Conservation (phyloP, 2,888 invertebrate genomes). For the Eupithecia tripunctaria region DNA sequence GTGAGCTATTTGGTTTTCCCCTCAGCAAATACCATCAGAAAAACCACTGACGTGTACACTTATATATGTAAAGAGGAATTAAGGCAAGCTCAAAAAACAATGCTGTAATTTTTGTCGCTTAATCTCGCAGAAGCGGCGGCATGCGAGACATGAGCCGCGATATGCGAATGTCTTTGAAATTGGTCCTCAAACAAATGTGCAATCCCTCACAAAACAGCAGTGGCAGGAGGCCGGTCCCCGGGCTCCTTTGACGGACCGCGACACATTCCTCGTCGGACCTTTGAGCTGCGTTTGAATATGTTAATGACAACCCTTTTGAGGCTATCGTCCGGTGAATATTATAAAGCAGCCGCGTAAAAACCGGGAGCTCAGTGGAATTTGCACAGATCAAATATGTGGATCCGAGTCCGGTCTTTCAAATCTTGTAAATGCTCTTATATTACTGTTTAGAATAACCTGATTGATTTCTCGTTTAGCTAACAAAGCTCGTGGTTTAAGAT, state of each 20-base stretch:
- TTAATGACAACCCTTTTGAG: conserved; percentile 35
- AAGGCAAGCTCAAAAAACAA: conserved; percentile 50
- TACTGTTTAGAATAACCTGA: not conserved
- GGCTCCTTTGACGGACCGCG: conserved; percentile 37
- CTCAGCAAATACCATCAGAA: not conserved
- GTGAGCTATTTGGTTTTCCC: not conserved
- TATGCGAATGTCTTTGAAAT: conserved; percentile 58
- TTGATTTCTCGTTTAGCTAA: not conserved
- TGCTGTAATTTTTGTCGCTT: conserved; percentile 66
- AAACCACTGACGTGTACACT: not conserved
- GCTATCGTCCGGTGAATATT: conserved; percentile 29
- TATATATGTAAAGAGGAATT: not conserved
- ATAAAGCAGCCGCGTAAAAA: conserved; percentile 24
- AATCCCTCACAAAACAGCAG: not conserved
- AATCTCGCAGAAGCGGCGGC: conserved; percentile 50
- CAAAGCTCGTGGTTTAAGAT: not conserved
- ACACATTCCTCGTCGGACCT: conserved; percentile 45
- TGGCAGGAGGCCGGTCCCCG: not conserved
- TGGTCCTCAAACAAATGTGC: not conserved
- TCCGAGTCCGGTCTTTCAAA: not conserved
- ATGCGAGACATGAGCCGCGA: conserved; percentile 46
- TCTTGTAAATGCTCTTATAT: not conserved
- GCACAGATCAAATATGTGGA: not conserved
- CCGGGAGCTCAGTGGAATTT: not conserved
- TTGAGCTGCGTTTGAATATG: conserved; percentile 29